Evolutionary conservation across 1,140 invertebrate genomes (phyloP).

Genomic region (Diorhabda elongata): DNA sequence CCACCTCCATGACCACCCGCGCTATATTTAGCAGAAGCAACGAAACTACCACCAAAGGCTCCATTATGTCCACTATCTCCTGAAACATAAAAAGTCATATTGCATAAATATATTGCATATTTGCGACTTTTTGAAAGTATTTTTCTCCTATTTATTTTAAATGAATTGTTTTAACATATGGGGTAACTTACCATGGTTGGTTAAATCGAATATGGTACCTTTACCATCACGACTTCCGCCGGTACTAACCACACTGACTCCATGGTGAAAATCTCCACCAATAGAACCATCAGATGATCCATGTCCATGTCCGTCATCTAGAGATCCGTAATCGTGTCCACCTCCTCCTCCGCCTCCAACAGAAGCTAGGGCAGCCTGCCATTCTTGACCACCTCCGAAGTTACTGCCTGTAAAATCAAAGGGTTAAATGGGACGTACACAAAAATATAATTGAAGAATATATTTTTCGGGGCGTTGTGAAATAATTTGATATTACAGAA

Average conservation of each 20-base stretch:
- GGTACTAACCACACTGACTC: constrained; percentile 31
- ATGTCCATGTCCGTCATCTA: constrained; percentile 17
- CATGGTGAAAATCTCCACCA: constrained; percentile 34
- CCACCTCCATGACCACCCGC: constrained; percentile 30
- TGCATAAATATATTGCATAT: not conserved
- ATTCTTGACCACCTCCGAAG: not conserved
- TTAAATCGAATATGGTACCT: constrained; percentile 33
- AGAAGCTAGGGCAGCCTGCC: constrained; percentile 7
- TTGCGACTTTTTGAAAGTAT: not conserved
- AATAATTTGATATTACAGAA: too few relatives aligned
- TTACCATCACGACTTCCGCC: constrained; percentile 20
- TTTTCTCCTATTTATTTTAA: not conserved
- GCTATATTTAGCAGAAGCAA: constrained; percentile 35
- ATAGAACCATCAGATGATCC: constrained; percentile 13
- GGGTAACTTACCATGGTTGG: constrained; percentile 25
- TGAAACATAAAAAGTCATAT: constrained; percentile 13
- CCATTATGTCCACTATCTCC: constrained; percentile 28
- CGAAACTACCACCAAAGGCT: constrained; percentile 35
- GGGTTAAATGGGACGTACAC: too few relatives aligned
- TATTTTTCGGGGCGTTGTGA: too few relatives aligned
- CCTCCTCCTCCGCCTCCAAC: constrained; percentile 14
- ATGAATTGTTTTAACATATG: not conserved
- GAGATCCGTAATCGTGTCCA: constrained; percentile 17
- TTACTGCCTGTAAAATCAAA: too few relatives aligned
- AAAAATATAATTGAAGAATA: too few relatives aligned